phyloP scores from a whole-genome alignment of 1,140 invertebrate genomes.

The Drosophila athabasca region DNA sequence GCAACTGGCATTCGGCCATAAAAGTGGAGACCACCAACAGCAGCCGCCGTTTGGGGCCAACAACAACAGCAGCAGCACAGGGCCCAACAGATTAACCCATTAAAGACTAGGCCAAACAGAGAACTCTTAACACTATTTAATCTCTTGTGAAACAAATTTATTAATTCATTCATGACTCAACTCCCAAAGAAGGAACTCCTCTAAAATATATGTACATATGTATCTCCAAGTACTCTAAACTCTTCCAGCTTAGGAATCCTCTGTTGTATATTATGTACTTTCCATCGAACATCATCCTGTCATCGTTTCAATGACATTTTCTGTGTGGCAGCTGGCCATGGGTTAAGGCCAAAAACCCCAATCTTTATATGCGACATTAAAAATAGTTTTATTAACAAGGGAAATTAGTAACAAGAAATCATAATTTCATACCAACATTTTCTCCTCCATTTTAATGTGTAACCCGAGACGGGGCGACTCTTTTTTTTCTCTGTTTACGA shows the following conservation, averaged over 20 bases:
- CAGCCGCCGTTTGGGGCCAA: conserved; percentile 28
- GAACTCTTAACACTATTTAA: too few relatives aligned
- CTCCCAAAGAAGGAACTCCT: too few relatives aligned
- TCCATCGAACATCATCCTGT: conserved; percentile 6
- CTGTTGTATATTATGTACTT: too few relatives aligned
- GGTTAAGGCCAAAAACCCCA: conserved; percentile 24
- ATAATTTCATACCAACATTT: conserved; percentile 67
- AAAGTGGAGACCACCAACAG: conserved; percentile 73
- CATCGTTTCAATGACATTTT: conserved; percentile 27
- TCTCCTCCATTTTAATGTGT: conserved; percentile 50
- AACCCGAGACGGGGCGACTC: conserved; percentile 40
- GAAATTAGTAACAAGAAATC: conserved; percentile 74
- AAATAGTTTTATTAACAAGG: conserved; percentile 77
- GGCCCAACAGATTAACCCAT: conserved; percentile 28
- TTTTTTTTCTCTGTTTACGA: conserved; percentile 19
- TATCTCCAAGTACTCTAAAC: too few relatives aligned
- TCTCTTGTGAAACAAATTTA: too few relatives aligned
- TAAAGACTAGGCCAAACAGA: background rate
- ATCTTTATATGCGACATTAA: conserved; percentile 61
- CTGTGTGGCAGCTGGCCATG: background rate
- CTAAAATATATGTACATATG: too few relatives aligned
- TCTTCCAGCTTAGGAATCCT: too few relatives aligned
- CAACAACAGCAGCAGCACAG: conserved; percentile 16
- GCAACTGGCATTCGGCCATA: conserved; percentile 72
- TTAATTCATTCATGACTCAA: too few relatives aligned